Evolutionary conservation across 1,140 invertebrate genomes (phyloP).

Genomic region (Drosophila takahashii): DNA sequence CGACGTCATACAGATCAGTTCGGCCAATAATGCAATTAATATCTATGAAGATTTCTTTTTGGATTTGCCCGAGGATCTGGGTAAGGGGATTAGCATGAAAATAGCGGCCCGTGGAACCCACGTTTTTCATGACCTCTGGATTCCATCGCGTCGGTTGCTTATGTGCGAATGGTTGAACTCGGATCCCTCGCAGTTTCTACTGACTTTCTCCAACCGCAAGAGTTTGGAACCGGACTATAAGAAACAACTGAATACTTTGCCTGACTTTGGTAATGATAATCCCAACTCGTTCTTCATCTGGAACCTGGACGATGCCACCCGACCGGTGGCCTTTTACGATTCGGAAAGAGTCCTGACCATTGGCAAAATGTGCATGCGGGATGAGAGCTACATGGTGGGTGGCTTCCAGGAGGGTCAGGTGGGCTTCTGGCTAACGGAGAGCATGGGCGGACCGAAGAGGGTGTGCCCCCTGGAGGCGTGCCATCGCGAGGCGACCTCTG

Average conservation of each 20-base stretch:
- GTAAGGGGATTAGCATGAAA: constrained; percentile 50
- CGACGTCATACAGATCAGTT: constrained; percentile 86
- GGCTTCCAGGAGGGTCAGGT: constrained; percentile 93
- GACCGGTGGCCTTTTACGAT: constrained; percentile 89
- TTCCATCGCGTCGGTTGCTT: constrained; percentile 87
- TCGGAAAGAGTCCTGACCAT: constrained; percentile 89
- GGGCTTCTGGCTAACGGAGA: constrained; percentile 90
- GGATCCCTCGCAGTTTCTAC: constrained; percentile 89
- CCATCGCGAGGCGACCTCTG: constrained; percentile 89
- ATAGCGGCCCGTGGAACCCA: constrained; percentile 54
- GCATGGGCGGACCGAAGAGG: constrained; percentile 86
- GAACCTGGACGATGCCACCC: constrained; percentile 94
- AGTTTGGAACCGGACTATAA: background rate
- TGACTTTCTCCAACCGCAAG: constrained; percentile 87
- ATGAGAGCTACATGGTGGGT: constrained; percentile 91
- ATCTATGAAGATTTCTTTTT: constrained; percentile 95
- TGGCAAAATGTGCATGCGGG: constrained; percentile 93
- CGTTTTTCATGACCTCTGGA: constrained; percentile 72
- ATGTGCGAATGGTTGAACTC: constrained; percentile 93
- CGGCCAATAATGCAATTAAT: constrained; percentile 95
- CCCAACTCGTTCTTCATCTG: constrained; percentile 89
- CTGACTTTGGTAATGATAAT: constrained; percentile 82
- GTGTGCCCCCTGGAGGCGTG: constrained; percentile 87
- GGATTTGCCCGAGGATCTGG: constrained; percentile 84
- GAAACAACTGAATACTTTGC: constrained; percentile 54